phyloP scores from a whole-genome alignment of 2,888 invertebrate species.

The Synergus laeviventris region DNA sequence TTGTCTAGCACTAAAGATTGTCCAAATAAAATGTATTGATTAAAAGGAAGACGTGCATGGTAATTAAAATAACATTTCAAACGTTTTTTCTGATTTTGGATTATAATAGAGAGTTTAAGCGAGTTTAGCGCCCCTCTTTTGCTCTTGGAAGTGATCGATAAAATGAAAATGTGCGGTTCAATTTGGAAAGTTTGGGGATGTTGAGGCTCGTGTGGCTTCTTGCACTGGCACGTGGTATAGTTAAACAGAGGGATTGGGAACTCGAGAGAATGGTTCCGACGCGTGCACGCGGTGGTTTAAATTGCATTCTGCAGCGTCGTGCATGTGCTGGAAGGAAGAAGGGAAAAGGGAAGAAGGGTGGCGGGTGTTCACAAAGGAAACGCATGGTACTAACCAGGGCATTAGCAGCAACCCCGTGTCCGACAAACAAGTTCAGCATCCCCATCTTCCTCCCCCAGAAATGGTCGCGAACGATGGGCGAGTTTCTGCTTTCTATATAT shows the following conservation, averaged over 20 bases:
- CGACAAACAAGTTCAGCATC: slow-evolving; percentile 70
- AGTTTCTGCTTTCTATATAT: slow-evolving; percentile 40
- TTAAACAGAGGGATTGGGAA: slow-evolving; percentile 20
- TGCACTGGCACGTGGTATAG: slow-evolving; percentile 33
- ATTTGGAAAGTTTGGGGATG: slow-evolving; percentile 30
- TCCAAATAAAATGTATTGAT: too few species aligned
- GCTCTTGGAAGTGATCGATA: neutral
- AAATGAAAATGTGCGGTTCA: slow-evolving; percentile 4
- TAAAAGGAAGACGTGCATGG: too few species aligned
- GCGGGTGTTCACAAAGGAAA: slow-evolving; percentile 56
- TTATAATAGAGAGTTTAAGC: neutral
- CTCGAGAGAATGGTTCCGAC: slow-evolving; percentile 45
- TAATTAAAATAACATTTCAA: too few species aligned
- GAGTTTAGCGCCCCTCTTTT: neutral
- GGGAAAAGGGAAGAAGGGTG: slow-evolving; percentile 53
- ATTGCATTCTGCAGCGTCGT: slow-evolving; percentile 64
- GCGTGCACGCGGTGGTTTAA: slow-evolving; percentile 62
- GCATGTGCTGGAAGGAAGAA: slow-evolving; percentile 53
- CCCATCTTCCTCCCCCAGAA: slow-evolving; percentile 50
- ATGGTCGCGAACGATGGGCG: slow-evolving; percentile 48
- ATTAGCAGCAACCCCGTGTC: slow-evolving; percentile 70
- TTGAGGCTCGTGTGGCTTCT: slow-evolving; percentile 32
- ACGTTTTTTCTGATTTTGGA: neutral
- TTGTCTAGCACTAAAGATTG: neutral
- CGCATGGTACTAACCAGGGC: slow-evolving; percentile 72